Conservation (phyloP, 30 jellyfish, hydroid and myxozoan genomes). For the Phacellophora camtschatica region DNA sequence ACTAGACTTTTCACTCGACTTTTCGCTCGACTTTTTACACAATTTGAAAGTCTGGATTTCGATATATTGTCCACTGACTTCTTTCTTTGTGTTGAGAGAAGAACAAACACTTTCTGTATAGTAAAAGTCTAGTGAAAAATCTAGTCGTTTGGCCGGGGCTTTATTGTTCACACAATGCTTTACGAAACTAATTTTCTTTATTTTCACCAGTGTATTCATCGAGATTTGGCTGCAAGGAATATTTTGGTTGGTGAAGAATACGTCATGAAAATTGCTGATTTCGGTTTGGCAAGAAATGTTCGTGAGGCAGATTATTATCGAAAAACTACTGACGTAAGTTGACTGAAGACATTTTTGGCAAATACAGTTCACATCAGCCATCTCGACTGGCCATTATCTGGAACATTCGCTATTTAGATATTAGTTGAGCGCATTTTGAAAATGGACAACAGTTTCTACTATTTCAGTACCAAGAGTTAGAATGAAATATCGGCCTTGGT, state of each 20-base stretch:
- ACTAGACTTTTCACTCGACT: no score
- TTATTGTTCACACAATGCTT: neutral
- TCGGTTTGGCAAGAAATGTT: conserved; percentile 78
- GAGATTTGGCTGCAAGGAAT: conserved; percentile 85
- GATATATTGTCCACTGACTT: neutral
- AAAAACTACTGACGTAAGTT: conserved; percentile 81
- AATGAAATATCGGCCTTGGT: no score
- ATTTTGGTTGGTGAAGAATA: conserved; percentile 72
- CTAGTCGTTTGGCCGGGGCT: no score
- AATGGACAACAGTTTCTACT: no score
- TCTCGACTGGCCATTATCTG: no score
- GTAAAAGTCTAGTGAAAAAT: neutral
- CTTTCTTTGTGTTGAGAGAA: neutral
- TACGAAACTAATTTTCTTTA: neutral
- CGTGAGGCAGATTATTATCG: conserved; percentile 81
- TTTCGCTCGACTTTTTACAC: no score
- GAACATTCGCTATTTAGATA: no score
- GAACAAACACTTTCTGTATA: neutral
- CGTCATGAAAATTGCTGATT: conserved; percentile 81
- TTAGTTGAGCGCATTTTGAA: no score
- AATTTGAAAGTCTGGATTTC: no score
- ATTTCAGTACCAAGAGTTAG: no score
- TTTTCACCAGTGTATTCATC: conserved; percentile 67
- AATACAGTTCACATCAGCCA: no score
- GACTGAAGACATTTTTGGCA: neutral